phyloP scores from a whole-genome alignment of 30 jellyfish, hydroid and myxozoan genomes.

The Morbakka virulenta region DNA sequence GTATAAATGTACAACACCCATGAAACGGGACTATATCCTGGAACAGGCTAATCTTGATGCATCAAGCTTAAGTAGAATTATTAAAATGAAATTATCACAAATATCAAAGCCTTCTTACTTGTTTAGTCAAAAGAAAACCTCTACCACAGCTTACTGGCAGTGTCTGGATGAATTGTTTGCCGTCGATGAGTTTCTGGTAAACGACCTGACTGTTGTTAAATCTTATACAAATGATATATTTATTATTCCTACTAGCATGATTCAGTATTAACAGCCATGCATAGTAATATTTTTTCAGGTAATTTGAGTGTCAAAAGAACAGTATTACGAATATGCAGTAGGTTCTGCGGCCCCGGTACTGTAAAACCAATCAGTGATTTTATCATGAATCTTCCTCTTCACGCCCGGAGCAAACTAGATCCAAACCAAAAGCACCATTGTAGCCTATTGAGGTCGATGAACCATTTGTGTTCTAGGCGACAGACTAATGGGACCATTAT shows the following conservation, averaged over 20 bases:
- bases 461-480: conserved; percentile 44
- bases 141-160: conserved; percentile 19
- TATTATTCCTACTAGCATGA: conserved; percentile 6
- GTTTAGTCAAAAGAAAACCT: conserved; percentile 20
- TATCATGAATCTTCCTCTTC: no score
- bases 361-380: no score
- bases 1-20: no score
- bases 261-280: conserved; percentile 5
- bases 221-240: conserved; percentile 2
- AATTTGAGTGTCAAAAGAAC: not conserved
- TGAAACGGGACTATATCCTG: not conserved
- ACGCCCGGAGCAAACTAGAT: no score
- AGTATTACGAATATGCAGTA: not conserved
- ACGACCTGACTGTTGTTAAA: not conserved
- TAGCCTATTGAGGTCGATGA: conserved; percentile 30
- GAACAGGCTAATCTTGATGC: conserved; percentile 19
- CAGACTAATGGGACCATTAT: conserved; percentile 70
- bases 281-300: conserved; percentile 6
- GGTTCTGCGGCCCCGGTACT: conserved; percentile 5
- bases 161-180: conserved; percentile 15
- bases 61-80: conserved; percentile 4
- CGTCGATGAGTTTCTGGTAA: conserved; percentile 13
- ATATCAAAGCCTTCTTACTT: conserved; percentile 33
- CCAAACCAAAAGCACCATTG: conserved; percentile 59
- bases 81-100: not conserved